Conservation (phyloP, 1,140 invertebrate species). For the Rhynchophorus ferrugineus region DNA sequence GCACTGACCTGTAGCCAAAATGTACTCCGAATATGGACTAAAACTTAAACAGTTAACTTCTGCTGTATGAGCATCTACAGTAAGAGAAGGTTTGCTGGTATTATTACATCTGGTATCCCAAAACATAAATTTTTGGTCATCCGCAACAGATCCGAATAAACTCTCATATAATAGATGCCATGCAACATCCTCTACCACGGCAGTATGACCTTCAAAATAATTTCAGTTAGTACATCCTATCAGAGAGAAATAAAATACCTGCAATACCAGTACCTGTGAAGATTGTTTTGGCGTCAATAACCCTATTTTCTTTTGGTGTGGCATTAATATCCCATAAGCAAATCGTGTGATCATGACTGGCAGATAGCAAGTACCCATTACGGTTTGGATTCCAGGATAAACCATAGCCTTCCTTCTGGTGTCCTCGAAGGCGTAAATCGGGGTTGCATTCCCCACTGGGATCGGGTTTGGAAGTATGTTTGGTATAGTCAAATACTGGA, state of each 20-base stretch:
- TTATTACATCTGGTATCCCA: conserved; percentile 98
- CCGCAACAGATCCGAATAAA: conserved; percentile 97
- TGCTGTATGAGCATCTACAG: conserved; percentile 97
- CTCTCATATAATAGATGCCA: conserved; percentile 98
- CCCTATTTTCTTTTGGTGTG: conserved; percentile 86
- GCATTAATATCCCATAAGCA: conserved; percentile 99
- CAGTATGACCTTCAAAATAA: conserved; percentile 72
- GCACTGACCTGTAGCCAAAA: conserved; percentile 95
- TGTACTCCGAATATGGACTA: conserved; percentile 99
- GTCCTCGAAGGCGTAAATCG: conserved; percentile 83
- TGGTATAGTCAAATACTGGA: conserved; percentile 96
- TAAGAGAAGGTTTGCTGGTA: conserved; percentile 94
- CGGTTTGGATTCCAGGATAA: conserved; percentile 99
- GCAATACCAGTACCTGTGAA: conserved; percentile 70
- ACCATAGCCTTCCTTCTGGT: conserved; percentile 99
- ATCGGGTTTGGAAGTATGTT: conserved; percentile 98
- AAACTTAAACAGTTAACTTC: conserved; percentile 99
- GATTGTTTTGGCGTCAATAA: conserved; percentile 96
- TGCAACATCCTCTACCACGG: conserved; percentile 98
- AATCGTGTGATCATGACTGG: conserved; percentile 97
- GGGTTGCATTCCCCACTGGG: conserved; percentile 95
- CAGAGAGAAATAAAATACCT: not conserved
- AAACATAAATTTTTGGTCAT: conserved; percentile 99
- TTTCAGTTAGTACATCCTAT: not conserved
- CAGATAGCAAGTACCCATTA: conserved; percentile 94